Percentiles rank a stretch among this genome's conserved stretches.
Evolutionary conservation across 2,888 invertebrate genomes (phyloP).

Genomic region (Poecilus cupreus): DNA sequence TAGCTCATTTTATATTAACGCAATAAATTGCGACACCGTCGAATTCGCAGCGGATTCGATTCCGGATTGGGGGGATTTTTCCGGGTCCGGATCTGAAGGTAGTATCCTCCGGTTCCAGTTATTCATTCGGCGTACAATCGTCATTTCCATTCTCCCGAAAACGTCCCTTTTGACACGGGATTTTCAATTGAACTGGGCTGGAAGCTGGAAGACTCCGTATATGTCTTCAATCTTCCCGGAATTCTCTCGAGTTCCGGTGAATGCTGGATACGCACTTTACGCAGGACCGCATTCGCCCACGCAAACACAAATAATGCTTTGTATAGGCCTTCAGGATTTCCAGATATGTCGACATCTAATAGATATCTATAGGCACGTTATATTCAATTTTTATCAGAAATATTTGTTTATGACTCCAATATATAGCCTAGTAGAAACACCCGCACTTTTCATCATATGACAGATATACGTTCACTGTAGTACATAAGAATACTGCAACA

Average conservation of each 20-base stretch:
- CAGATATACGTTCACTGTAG: too few relatives aligned
- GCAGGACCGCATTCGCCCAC: background rate
- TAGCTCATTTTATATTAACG: slow-evolving; percentile 53
- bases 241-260: slow-evolving; percentile 11
- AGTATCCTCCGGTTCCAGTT: slow-evolving; percentile 40
- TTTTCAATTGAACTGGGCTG: slow-evolving; percentile 50
- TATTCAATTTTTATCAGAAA: too few relatives aligned
- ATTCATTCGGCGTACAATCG: slow-evolving; percentile 51
- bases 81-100: background rate
- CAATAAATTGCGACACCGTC: slow-evolving; percentile 48
- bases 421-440: too few relatives aligned
- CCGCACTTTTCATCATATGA: too few relatives aligned
- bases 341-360: too few relatives aligned
- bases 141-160: slow-evolving; percentile 42
- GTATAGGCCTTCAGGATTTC: too few relatives aligned
- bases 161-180: slow-evolving; percentile 50
- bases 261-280: slow-evolving; percentile 1
- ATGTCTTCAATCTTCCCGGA: slow-evolving; percentile 35
- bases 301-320: background rate
- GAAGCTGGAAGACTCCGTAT: slow-evolving; percentile 6
- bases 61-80: background rate
- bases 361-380: too few relatives aligned
- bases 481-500: too few relatives aligned
- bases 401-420: too few relatives aligned
- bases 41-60: background rate